These are phyloP conservation scores for Ibycter americanus DNA, from an alignment of 2,797 vertebrate genomes.

Conservation along the genomic window DNA sequence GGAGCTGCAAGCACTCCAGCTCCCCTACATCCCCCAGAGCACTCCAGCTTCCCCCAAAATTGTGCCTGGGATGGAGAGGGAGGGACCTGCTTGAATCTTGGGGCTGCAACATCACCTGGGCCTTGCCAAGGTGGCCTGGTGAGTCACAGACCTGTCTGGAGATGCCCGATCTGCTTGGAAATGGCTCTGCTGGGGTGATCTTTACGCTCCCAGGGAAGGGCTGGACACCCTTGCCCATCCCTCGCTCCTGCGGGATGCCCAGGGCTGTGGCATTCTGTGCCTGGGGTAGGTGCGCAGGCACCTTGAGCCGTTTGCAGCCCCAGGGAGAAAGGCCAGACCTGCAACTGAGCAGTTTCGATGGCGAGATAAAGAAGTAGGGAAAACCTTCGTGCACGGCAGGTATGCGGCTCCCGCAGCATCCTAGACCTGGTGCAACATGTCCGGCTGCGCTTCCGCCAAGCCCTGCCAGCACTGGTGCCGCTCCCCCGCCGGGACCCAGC, in stretches of 20 bases:
- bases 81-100: neutral
- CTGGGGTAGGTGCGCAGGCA: neutral
- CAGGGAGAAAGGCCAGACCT: neutral
- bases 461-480: neutral
- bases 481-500: neutral
- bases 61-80: neutral
- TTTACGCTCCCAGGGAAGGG: slow-evolving; percentile 25
- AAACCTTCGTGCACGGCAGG: neutral
- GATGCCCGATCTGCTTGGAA: slow-evolving; percentile 58
- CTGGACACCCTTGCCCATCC: neutral
- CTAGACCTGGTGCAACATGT: slow-evolving; percentile 57
- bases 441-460: neutral
- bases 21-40: neutral
- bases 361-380: slow-evolving; percentile 22
- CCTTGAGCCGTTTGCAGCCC: neutral
- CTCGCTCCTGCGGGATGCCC: neutral
- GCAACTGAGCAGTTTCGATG: neutral
- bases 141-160: slow-evolving; percentile 69
- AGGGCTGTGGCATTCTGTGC: neutral
- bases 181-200: neutral
- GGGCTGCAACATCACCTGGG: neutral
- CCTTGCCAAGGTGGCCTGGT: slow-evolving; percentile 18
- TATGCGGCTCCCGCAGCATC: neutral
- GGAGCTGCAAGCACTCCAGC: fast-evolving
- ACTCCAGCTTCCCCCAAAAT: neutral